Conservation (phyloP, 1,140 invertebrate genomes). For the Liolophura sinensis region DNA sequence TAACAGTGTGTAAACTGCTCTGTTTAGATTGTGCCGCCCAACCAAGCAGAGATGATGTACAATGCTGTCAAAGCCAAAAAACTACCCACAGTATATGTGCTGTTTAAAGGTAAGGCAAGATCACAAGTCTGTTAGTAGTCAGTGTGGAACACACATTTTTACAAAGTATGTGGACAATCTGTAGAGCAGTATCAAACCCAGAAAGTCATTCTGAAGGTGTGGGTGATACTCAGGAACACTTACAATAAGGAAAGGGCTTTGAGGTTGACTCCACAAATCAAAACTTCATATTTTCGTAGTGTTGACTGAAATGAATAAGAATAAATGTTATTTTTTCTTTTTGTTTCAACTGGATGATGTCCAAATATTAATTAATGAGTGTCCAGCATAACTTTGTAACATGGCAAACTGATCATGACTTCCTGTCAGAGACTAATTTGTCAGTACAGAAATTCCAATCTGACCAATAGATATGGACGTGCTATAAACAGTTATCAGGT, state of each 20-base stretch:
- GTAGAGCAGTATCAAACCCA: no score
- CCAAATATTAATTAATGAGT: neutral
- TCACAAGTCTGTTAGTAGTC: no score
- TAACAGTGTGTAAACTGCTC: neutral
- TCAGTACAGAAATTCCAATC: no score
- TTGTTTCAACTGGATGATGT: neutral
- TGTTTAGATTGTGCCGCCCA: slow-evolving; percentile 51
- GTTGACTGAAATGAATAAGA: slow-evolving; percentile 2
- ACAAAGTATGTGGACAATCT: no score
- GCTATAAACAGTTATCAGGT: no score
- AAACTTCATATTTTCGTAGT: neutral
- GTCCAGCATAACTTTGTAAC: no score
- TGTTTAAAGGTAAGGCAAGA: slow-evolving; percentile 46
- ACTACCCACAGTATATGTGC: slow-evolving; percentile 46
- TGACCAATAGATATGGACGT: no score
- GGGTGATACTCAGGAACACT: no score
- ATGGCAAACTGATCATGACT: no score
- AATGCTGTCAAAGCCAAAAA: slow-evolving; percentile 44
- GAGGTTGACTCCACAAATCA: neutral
- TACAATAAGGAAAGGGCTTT: neutral
- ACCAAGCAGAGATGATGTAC: slow-evolving; percentile 55
- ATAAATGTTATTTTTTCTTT: slow-evolving; percentile 6
- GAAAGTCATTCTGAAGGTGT: no score
- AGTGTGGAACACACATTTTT: no score
- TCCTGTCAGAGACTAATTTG: no score